Base-by-base conservation (phyloP, 2,888 invertebrate genomes). In the Lochmaea crataegi region DNA sequence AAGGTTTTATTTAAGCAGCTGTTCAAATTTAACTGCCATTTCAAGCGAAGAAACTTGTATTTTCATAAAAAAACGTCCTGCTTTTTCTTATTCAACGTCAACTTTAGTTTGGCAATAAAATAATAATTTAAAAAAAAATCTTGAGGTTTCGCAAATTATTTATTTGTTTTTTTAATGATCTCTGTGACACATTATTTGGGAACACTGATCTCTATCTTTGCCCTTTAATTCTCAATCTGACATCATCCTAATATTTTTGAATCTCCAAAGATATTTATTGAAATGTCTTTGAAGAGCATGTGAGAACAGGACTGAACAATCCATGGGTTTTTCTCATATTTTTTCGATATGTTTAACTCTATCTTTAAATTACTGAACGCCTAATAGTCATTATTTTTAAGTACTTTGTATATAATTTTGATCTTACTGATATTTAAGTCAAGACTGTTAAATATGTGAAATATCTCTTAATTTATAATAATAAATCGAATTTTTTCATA, bases 321-420 rank as follows among this genome's bases (percentile, higher is more conserved):
- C 2, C 4, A 26, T 26, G 26, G 26, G 2, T 26, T 26, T 26
- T 4, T 26, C 4, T 26, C 26, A 26, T 26, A 16, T 58, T 6
- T 11, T 73, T 73, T 69, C 32, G 69, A 60, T 65, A 41, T 18
- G 61, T 65, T 60, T 73, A 65, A 16, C 67, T 57, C 18, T 45
- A 48, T 56, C 64, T 60, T 64, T 65, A 77, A 61, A 71, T 75
- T 82, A 81, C 80, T 80, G 79, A 83, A 84, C 85, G 85, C 85
- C 85, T 86, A 84, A 84, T 86, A 86, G 86, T 86, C 85, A 86
- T 80, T 86, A 85, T 76, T 83, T 84, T 83, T 83, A 83, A 84
- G 82, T 77, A 78, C 73, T 80, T 80, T 84, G 82, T 81, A 83
- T 76, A 83, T 82, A 82, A 76, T 81, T 78, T 65, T 56, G 53